These are phyloP conservation scores for Anarsia innoxiella DNA, from an alignment of 2,888 invertebrate genomes.

Conservation along the genomic window DNA sequence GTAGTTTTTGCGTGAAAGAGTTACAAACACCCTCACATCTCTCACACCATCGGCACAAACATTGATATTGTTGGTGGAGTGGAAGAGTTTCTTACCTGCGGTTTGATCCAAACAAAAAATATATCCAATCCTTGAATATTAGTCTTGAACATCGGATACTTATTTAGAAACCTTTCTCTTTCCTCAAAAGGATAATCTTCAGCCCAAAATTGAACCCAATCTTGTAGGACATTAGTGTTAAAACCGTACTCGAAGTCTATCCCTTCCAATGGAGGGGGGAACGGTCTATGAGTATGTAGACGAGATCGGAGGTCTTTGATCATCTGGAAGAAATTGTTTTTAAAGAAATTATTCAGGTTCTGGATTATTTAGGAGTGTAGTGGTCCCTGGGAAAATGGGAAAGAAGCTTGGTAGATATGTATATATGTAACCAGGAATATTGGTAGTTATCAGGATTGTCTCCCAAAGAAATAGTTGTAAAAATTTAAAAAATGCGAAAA, in stretches of 20 bases:
- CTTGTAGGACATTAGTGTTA: slow-evolving; percentile 78
- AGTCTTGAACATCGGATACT: slow-evolving; percentile 84
- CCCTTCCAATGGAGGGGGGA: slow-evolving; percentile 74
- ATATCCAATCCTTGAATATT: slow-evolving; percentile 82
- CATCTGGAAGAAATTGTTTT: slow-evolving; percentile 25
- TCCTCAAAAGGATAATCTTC: slow-evolving; percentile 79
- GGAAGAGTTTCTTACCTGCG: slow-evolving; percentile 22
- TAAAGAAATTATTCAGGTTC: not conserved
- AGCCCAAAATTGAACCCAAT: slow-evolving; percentile 84
- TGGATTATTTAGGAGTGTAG: not conserved
- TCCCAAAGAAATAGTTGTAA: not conserved
- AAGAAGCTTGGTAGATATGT: too few relatives aligned
- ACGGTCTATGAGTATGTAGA: slow-evolving; percentile 22
- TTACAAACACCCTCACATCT: not conserved
- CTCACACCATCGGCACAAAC: not conserved
- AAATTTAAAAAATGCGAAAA: too few relatives aligned
- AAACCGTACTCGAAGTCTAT: slow-evolving; percentile 86
- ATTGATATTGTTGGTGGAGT: not conserved
- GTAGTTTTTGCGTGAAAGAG: too few relatives aligned
- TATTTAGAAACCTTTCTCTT: slow-evolving; percentile 80
- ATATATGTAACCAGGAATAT: too few relatives aligned
- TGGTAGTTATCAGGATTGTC: too few relatives aligned
- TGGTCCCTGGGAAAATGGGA: too few relatives aligned
- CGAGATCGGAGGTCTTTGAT: slow-evolving; percentile 28
- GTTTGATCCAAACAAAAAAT: slow-evolving; percentile 43